A percentile compares a stretch with the other conserved stretches of the same genome.
Evolutionary conservation across 2,888 invertebrate genomes (phyloP).

Genomic region (Meghimatium bilineatum): DNA sequence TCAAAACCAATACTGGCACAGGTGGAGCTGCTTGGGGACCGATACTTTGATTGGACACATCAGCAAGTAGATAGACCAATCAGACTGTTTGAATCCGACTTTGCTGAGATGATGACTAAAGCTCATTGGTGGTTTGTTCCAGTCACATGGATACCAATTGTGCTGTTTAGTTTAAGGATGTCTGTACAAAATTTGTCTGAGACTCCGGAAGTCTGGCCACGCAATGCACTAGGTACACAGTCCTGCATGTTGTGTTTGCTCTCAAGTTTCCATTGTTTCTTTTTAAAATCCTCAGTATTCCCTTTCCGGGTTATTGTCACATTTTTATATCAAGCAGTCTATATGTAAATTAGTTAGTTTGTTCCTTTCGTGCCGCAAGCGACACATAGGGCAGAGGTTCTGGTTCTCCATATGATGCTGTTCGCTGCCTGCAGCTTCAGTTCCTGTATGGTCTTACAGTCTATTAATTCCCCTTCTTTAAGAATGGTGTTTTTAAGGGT

Average conservation of each 20-base stretch:
- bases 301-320: too few relatives aligned
- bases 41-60: constrained; percentile 78
- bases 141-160: constrained; percentile 69
- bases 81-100: constrained; percentile 74
- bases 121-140: constrained; percentile 73
- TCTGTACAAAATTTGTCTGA: constrained; percentile 56
- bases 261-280: too few relatives aligned
- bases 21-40: constrained; percentile 75
- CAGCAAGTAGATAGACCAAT: constrained; percentile 77
- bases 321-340: too few relatives aligned
- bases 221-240: constrained; percentile 30
- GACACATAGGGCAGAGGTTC: too few relatives aligned
- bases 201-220: constrained; percentile 38
- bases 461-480: too few relatives aligned
- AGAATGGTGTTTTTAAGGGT: too few relatives aligned
- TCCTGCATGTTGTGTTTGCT: not conserved
- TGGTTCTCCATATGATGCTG: too few relatives aligned
- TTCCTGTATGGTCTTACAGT: too few relatives aligned
- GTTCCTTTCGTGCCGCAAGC: too few relatives aligned
- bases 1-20: constrained; percentile 75
- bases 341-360: too few relatives aligned
- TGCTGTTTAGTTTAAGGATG: constrained; percentile 53
- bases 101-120: constrained; percentile 68
- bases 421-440: too few relatives aligned
- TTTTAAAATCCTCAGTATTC: too few relatives aligned